A percentile compares a stretch with the other conserved stretches of the same genome.
Evolutionary conservation across 1,140 invertebrate species (phyloP).

Genomic region (Sinella curviseta): DNA sequence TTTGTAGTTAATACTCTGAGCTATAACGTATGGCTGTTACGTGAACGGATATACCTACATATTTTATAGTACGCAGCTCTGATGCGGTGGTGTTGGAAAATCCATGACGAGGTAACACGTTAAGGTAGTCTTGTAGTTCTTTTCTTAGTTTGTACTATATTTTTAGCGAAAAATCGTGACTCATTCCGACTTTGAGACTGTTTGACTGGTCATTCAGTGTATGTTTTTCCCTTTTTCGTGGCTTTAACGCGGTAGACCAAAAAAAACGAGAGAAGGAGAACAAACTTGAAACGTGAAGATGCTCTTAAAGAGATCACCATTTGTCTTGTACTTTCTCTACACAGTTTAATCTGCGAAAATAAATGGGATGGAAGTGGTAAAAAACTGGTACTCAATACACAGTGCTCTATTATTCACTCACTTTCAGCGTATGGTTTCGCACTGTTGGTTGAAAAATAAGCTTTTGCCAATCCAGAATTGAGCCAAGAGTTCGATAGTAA

Average conservation of each 20-base stretch:
- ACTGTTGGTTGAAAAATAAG: constrained; percentile 30
- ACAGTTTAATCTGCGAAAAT: background rate
- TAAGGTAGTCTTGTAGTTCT: background rate
- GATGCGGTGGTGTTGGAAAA: background rate
- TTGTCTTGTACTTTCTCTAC: background rate
- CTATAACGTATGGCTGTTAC: background rate
- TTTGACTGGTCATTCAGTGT: background rate
- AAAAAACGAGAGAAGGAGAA: background rate
- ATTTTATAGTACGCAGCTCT: background rate
- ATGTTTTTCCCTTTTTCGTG: background rate
- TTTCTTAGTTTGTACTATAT: background rate
- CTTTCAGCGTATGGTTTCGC: constrained; percentile 41
- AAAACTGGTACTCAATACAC: background rate
- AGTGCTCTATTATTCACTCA: background rate
- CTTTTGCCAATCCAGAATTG: constrained; percentile 38
- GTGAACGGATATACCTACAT: background rate
- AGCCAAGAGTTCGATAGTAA: constrained; percentile 39
- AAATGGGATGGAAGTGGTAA: background rate
- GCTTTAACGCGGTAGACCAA: background rate
- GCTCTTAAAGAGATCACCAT: background rate
- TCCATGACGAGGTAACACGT: background rate
- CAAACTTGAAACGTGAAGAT: background rate
- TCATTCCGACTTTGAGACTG: background rate
- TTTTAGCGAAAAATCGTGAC: background rate
- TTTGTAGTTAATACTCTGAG: background rate